Base-by-base conservation (phyloP, 2,797 vertebrate species). In the Hemibagrus guttatus region DNA sequence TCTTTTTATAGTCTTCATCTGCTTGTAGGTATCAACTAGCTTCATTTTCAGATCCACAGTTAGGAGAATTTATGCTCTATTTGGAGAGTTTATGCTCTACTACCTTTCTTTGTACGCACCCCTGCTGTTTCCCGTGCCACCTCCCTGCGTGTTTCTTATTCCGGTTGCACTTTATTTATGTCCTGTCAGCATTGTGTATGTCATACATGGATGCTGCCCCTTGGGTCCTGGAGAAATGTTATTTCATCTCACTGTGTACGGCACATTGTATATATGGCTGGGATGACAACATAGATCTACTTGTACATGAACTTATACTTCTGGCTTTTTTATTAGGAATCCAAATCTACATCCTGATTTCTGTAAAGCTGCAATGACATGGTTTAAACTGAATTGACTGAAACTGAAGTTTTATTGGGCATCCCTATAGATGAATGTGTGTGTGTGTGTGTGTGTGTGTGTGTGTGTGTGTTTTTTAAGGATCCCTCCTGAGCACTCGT, bases 401-500 rank as follows among this genome's bases (percentile, higher is more conserved):
- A 49, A 49, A 49, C 46, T 49, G 46, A 71, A 42, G 19, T 26
- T 23, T 71, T 8, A 7, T 71, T 42, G 6, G 35, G 35, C 19
- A 71, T 11, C 13, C n/a, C n/a, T 66, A 6, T 66, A 31, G 46
- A 49, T 49, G 46, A 49, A 49, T 6, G 46, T 68, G 17, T 69
- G 64, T 66, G 79, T 82, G 66, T 69, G 69, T 81, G 68, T 85
- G 31, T 75, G 85, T 88, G 83, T 85, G 56, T 71, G 83, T 89
- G 86, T 49, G 46, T 85, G 76, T 88, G 54, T 81, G 54, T 69
- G 49, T 85, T 39, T 58, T 63, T 16, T 56, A 79, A 78, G 74
- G 13, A 54, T 66, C 61, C 54, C 69, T 84, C 35, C 35, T 46
- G 71, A 75, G 71, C 42, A 61, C 19, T 69, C 3, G 35, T 74